Evolutionary conservation across 2,888 invertebrate species (phyloP), one percentile per base, ranked within the genome.

Genomic region (Drosophila nr. perissopoda): DNA sequence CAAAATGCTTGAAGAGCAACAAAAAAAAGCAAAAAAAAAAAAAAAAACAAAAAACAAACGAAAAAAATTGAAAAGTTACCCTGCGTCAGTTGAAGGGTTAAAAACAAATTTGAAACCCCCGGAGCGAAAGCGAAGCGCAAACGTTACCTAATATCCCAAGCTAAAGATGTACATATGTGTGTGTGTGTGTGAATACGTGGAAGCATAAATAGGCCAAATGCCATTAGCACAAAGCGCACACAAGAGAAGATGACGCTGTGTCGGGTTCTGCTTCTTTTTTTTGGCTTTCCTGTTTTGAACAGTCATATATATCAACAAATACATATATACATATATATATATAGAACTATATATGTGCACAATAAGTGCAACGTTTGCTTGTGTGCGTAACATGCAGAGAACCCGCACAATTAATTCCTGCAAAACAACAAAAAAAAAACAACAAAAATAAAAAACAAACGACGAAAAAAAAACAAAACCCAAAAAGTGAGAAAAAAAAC

Each of bases 171-270:
- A 16, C 8, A 66, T 31, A 27, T 36, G 10, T 54, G 45, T 52
- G 40, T 49, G n/a, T 40, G 51, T 40, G 25, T 48, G 40, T 57
- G 60, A 85, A 86, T 87, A 86, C 90, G 76, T 87, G 88, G 92
- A 91, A 91, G 70, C 82, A 75, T 91, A 91, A 91, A 83, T 91
- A 91, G 91, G 91, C 91, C 91, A 91, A 91, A 91, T 91, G 91
- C 90, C 92, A 91, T 90, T 83, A 91, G 84, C 89, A 90, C 78
- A 57, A 40, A 57, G 54, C 54, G 74, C 63, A 78, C 31, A 76
- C 57, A 73, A 65, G 42, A 65, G 62, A 65, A 73, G 65, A 53
- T 69, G 78, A 71, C 59, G 73, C 60, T 72, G 82, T 73, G 82
- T 71, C 80, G 74, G 76, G 67, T 76, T 57, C n/a, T 40, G 38